These are phyloP conservation scores for Brachyptera putata DNA, from an alignment of 2,888 invertebrate genomes.

Conservation along the genomic window DNA sequence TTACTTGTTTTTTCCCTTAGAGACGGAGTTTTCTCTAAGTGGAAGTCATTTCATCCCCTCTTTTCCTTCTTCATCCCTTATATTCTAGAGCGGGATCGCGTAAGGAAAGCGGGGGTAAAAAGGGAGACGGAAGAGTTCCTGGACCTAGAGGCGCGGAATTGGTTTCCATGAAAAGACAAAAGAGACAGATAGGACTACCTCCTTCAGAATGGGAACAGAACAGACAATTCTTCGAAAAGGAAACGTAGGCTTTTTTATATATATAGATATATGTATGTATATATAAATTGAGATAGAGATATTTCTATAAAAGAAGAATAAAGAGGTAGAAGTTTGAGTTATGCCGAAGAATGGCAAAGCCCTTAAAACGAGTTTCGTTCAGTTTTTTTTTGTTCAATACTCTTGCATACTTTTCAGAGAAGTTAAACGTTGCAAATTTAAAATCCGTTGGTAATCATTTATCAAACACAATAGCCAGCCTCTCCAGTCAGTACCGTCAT, in stretches of 20 bases:
- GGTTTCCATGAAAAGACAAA: constrained; percentile 18
- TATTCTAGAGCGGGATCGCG: no score
- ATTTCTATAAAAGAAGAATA: background rate
- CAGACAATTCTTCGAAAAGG: constrained; percentile 12
- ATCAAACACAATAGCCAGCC: background rate
- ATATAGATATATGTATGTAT: no score
- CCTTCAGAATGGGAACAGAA: background rate
- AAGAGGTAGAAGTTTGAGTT: constrained; percentile 12
- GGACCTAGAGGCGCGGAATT: constrained; percentile 17
- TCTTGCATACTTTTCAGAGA: background rate
- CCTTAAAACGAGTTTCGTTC: constrained; percentile 9
- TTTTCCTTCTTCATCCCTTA: no score
- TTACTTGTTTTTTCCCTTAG: constrained; percentile 16
- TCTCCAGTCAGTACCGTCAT: no score
- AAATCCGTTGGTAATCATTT: constrained; percentile 16
- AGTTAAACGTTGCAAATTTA: constrained; percentile 14
- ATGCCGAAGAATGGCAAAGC: constrained; percentile 17
- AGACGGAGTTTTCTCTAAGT: constrained; percentile 9
- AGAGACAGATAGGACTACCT: constrained; percentile 9
- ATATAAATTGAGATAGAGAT: constrained; percentile 19
- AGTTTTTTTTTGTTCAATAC: background rate
- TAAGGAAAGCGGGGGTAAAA: background rate
- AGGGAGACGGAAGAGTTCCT: background rate
- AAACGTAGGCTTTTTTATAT: constrained; percentile 1
- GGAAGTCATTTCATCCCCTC: constrained; percentile 25